Conservation (phyloP, 2,888 invertebrate species). For the Pristionchus mayeri region DNA sequence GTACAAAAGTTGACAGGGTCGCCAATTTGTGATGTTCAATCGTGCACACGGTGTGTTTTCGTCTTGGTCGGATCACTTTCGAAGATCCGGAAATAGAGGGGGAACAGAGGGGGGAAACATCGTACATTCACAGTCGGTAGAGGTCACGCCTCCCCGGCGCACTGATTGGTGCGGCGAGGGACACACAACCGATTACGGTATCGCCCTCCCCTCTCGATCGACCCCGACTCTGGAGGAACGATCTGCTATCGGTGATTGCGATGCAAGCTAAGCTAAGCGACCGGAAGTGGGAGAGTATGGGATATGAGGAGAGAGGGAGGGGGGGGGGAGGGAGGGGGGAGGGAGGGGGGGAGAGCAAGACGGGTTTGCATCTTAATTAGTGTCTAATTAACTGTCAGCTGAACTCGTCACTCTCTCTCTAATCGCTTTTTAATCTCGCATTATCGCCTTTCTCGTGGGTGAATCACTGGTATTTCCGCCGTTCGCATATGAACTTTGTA, state of each 20-base stretch:
- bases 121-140: not conserved
- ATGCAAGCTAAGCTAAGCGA: not conserved
- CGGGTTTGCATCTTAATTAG: slow-evolving; percentile 35
- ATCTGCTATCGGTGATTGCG: not conserved
- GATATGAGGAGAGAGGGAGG: slow-evolving; percentile 7
- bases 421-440: not conserved
- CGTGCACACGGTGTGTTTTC: not conserved
- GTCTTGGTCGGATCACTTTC: slow-evolving; percentile 35
- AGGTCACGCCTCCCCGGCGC: slow-evolving; percentile 25
- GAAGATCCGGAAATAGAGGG: not conserved
- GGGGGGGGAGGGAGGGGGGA: not conserved
- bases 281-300: slow-evolving; percentile 28
- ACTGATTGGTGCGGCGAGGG: not conserved
- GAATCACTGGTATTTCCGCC: not conserved
- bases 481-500: not conserved
- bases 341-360: not conserved
- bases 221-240: no score
- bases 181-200: slow-evolving; percentile 1
- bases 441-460: not conserved
- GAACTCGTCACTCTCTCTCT: slow-evolving; percentile 25
- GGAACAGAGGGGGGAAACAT: slow-evolving; percentile 2
- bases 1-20: not conserved
- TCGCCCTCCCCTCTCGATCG: not conserved
- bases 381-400: slow-evolving; percentile 41
- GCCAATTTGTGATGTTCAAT: not conserved